Conservation (phyloP, 2,797 vertebrate species). For the Protonibea diacanthus region DNA sequence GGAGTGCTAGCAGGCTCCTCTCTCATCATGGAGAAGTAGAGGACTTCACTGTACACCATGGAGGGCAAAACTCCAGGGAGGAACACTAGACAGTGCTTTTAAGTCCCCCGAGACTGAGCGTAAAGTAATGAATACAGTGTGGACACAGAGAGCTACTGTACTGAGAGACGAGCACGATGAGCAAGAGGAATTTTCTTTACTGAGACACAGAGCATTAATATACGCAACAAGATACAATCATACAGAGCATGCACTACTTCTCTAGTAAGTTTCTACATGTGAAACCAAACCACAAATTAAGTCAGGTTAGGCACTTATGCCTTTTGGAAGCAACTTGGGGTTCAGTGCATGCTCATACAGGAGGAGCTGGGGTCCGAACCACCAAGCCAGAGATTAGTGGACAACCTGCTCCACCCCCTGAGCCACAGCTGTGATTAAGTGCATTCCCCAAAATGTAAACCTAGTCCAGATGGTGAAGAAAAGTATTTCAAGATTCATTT, state of each 20-base stretch:
- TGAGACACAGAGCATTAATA: not conserved
- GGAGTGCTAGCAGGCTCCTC: slow-evolving; percentile 36
- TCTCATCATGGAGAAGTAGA: slow-evolving; percentile 44
- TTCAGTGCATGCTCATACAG: too few species aligned
- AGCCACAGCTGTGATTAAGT: too few species aligned
- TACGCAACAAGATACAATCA: not conserved
- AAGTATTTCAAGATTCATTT: not conserved
- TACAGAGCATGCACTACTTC: not conserved
- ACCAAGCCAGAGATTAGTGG: too few species aligned
- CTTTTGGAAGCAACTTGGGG: too few species aligned
- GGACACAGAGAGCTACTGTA: slow-evolving; percentile 30
- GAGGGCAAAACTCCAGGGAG: slow-evolving; percentile 33
- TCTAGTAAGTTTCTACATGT: not conserved
- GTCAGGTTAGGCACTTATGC: too few species aligned
- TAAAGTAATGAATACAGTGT: slow-evolving; percentile 34
- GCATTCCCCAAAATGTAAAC: too few species aligned
- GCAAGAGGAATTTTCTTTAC: slow-evolving; percentile 6
- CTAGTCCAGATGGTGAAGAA: not conserved
- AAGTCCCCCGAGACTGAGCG: slow-evolving; percentile 10
- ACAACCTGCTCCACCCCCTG: too few species aligned
- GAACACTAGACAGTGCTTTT: slow-evolving; percentile 23
- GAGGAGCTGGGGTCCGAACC: too few species aligned
- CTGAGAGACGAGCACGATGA: slow-evolving; percentile 4
- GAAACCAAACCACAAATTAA: not conserved
- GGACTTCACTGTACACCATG: not conserved